A percentile compares a stretch with the other conserved stretches of the same genome.
These are phyloP conservation scores for Halcyon malimbica DNA, from an alignment of 2,113 vertebrate genomes.

Conservation along the genomic window DNA sequence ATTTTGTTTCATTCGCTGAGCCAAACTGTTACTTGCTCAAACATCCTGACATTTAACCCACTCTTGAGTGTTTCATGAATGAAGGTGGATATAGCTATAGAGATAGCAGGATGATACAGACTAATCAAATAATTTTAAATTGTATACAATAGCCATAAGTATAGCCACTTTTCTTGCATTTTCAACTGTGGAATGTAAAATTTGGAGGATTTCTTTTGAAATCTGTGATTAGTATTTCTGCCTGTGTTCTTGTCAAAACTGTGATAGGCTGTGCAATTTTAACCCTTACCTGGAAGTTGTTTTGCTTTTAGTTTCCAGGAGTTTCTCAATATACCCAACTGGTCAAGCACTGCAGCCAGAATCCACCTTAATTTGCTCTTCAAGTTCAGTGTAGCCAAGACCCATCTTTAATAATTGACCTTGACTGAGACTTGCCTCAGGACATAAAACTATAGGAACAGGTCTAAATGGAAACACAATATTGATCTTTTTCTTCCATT, in stretches of 20 bases:
- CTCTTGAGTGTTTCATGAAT: background rate
- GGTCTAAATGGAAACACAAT: slow-evolving; percentile 12
- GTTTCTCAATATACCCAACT: background rate
- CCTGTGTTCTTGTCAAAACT: background rate
- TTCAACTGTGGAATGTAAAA: background rate
- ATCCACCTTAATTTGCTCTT: background rate
- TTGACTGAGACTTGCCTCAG: background rate
- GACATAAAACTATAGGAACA: slow-evolving; percentile 32
- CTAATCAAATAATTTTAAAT: background rate
- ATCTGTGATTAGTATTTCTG: background rate
- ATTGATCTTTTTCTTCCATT: background rate
- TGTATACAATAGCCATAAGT: background rate
- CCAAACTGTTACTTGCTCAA: background rate
- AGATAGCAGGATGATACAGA: background rate
- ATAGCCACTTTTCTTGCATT: background rate
- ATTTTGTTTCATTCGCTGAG: background rate
- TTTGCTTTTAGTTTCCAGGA: background rate
- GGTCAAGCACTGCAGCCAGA: background rate
- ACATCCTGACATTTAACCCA: background rate
- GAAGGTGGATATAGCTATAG: background rate
- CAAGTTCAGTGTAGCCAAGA: background rate
- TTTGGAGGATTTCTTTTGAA: background rate
- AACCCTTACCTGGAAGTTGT: background rate
- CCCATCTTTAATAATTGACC: background rate
- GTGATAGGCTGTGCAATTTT: background rate